Evolutionary conservation across 1,140 invertebrate genomes (phyloP), one percentile per base, ranked within the genome.

Genomic region (Caenorhabditis latens): DNA sequence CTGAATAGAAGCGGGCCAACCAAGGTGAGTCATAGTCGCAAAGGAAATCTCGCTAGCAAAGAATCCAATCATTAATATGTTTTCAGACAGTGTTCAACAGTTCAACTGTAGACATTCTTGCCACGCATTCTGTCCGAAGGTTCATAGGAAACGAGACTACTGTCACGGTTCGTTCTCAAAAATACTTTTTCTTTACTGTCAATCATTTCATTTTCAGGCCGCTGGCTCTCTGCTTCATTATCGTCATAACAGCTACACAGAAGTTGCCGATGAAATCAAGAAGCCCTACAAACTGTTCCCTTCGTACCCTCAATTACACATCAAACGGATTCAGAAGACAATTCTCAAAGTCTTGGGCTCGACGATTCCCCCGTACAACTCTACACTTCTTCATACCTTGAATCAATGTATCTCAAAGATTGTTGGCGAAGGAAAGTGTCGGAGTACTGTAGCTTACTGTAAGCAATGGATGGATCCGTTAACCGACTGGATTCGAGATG

Each of bases 391-490:
- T 8, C 71, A 79, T 14, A 7, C 53, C 42, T 43, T 79, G 11
- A 79, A 79, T 50, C 46, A 79, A 14, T 79, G 71, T 43, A 79
- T 79, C 14, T 43, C 71, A 8, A 48, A 50, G 24, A 79, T 79
- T 8, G 71, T 79, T 14, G 71, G 71, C 24, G 71, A 79, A n/a
- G 71, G 71, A 79, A 79, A 79, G 46, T 79, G 71, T 50, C 43
- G 71, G 46, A 79, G 71, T 79, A 79, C 71, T 24, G 71, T 79
- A 32, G 71, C 43, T 32, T 79, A 79, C 46, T 79, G 71, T 79
- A 79, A 50, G 7, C 71, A 48, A 14, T 79, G n/a, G 43, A 79
- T 79, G 71, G 46, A 79, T n/a, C 71, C 71, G 19, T 53, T 79
- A 46, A 50, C 71, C 5, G n/a, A 79, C 53, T 79, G 71, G 71